Conservation (phyloP, 2,888 invertebrate species). For the Pristionchus fissidentatus region DNA sequence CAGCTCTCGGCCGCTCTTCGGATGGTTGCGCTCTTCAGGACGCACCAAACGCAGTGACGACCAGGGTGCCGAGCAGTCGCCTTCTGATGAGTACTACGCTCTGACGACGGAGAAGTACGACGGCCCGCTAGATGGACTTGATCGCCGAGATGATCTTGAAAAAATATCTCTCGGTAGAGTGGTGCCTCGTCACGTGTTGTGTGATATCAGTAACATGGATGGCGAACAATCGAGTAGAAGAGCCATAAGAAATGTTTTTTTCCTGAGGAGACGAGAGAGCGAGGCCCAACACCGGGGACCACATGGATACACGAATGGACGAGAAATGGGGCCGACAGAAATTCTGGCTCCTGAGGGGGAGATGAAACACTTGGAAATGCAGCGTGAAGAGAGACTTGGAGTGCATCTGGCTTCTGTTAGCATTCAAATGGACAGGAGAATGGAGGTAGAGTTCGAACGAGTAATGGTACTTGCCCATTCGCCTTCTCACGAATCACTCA, state of each 20-base stretch:
- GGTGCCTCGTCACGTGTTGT: not conserved
- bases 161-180: not conserved
- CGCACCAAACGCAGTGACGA: conserved; percentile 25
- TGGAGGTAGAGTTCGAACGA: conserved; percentile 14
- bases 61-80: not conserved
- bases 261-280: not conserved
- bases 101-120: conserved; percentile 30
- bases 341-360: not conserved
- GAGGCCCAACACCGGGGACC: not conserved
- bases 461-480: not conserved
- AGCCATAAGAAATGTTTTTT: not conserved
- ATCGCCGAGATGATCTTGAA: conserved; percentile 38
- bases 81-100: conserved; percentile 33
- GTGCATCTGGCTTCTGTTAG: not conserved
- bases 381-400: not conserved
- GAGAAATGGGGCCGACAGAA: not conserved
- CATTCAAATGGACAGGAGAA: conserved; percentile 19
- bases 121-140: conserved; percentile 28
- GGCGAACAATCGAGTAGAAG: not conserved
- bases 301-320: conserved; percentile 29
- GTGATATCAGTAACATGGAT: not conserved
- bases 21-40: conserved; percentile 28
- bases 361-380: not conserved
- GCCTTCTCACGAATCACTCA: not conserved
- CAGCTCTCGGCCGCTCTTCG: conserved; percentile 24